phyloP scores from a whole-genome alignment of 2,113 vertebrate genomes.

The Mustela nigripes region DNA sequence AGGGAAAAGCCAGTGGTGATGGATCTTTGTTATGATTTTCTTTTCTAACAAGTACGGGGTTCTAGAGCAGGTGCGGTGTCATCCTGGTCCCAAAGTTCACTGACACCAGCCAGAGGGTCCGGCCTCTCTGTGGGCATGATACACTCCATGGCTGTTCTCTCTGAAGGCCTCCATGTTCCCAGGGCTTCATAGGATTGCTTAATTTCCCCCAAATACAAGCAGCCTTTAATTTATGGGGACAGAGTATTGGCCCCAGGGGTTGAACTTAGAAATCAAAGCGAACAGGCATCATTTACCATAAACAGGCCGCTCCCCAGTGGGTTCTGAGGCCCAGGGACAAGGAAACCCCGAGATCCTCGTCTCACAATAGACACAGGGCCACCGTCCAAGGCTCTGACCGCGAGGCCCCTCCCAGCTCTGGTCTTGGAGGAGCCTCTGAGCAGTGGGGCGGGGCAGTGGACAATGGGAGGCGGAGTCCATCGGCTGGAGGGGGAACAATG shows the following conservation, averaged over 20 bases:
- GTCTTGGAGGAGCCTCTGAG: slow-evolving; percentile 35
- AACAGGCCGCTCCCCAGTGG: slow-evolving; percentile 67
- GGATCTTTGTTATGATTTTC: background rate
- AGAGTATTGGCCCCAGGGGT: slow-evolving; percentile 70
- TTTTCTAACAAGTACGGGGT: background rate
- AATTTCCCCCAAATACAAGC: slow-evolving; percentile 74
- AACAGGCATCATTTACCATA: slow-evolving; percentile 76
- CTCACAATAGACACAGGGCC: slow-evolving; percentile 54
- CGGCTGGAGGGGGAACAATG: background rate
- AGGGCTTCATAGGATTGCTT: slow-evolving; percentile 81
- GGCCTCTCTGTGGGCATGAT: background rate
- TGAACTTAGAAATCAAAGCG: slow-evolving; percentile 80
- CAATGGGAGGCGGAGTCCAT: slow-evolving; percentile 50
- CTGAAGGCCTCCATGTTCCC: slow-evolving; percentile 75
- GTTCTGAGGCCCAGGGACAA: slow-evolving; percentile 41
- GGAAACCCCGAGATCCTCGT: slow-evolving; percentile 42
- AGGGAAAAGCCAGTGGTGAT: background rate
- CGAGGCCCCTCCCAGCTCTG: background rate
- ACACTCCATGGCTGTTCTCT: slow-evolving; percentile 10
- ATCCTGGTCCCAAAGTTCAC: background rate
- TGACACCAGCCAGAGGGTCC: background rate
- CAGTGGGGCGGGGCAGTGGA: background rate
- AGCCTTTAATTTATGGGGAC: slow-evolving; percentile 82
- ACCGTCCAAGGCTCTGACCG: background rate
- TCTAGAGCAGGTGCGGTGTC: background rate